A percentile compares a stretch with the other conserved stretches of the same genome.
Evolutionary conservation across 1,140 invertebrate genomes (phyloP).

Genomic region (Penaeus indicus): DNA sequence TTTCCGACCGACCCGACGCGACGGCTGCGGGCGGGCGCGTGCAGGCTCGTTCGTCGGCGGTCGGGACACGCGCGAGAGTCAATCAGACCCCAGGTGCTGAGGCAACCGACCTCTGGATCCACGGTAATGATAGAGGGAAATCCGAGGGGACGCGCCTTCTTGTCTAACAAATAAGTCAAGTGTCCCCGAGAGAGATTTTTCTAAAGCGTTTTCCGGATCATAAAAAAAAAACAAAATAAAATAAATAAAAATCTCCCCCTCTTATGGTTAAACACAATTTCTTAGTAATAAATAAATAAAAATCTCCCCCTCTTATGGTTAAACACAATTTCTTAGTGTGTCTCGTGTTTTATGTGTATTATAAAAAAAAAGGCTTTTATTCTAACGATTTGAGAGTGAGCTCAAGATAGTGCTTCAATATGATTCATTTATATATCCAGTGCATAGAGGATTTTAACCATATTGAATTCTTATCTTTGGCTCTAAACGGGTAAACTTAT

Average conservation of each 20-base stretch:
- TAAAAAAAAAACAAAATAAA: too few relatives aligned
- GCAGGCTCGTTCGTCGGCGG: too few relatives aligned
- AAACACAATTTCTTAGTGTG: conserved; percentile 39
- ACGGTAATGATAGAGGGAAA: too few relatives aligned
- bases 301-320: not conserved
- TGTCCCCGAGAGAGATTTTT: too few relatives aligned
- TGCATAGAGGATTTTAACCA: conserved; percentile 18
- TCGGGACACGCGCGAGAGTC: too few relatives aligned
- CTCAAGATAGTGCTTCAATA: conserved; percentile 39
- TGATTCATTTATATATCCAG: conserved; percentile 24
- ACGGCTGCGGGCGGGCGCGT: too few relatives aligned
- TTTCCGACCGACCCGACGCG: too few relatives aligned
- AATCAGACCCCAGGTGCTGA: too few relatives aligned
- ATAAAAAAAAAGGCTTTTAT: conserved; percentile 35
- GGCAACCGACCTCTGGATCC: too few relatives aligned
- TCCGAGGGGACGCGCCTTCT: too few relatives aligned
- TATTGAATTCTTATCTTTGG: conserved; percentile 17
- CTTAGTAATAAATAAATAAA: not conserved
- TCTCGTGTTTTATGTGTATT: conserved; percentile 52
- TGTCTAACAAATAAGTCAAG: too few relatives aligned
- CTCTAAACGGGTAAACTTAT: conserved; percentile 37
- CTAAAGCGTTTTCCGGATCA: too few relatives aligned
- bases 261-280: conserved; percentile 31
- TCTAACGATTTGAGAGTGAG: conserved; percentile 10
- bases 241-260: not conserved